A percentile compares a stretch with the other conserved stretches of the same genome.
Conservation (phyloP, 2,113 vertebrate species). For the Phoxinus phoxinus region DNA sequence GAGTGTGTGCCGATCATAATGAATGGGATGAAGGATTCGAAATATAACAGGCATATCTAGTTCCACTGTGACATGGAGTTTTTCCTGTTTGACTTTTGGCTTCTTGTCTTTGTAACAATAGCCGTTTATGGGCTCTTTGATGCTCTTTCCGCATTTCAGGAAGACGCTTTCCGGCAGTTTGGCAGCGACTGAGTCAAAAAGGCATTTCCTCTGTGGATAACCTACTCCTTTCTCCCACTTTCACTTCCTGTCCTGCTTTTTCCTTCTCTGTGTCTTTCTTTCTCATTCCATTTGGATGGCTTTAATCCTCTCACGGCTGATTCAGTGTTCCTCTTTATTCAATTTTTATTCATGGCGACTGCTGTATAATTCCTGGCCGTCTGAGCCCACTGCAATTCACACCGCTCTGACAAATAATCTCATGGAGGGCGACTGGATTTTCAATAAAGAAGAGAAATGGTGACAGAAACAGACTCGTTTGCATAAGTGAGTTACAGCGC, state of each 20-base stretch:
- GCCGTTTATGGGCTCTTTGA: slow-evolving; percentile 13
- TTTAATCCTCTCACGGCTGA: slow-evolving; percentile 28
- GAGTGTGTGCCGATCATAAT: neutral
- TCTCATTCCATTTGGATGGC: slow-evolving; percentile 32
- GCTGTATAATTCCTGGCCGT: slow-evolving; percentile 7
- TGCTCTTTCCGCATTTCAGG: slow-evolving; percentile 35
- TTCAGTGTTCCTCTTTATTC: slow-evolving; percentile 19
- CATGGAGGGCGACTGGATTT: slow-evolving; percentile 16
- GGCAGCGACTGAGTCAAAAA: slow-evolving; percentile 42
- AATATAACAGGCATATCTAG: slow-evolving; percentile 20
- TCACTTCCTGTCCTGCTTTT: slow-evolving; percentile 4
- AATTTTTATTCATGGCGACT: slow-evolving; percentile 25
- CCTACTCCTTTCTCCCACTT: slow-evolving; percentile 33
- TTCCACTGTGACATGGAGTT: slow-evolving; percentile 8
- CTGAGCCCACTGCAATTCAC: slow-evolving; percentile 12
- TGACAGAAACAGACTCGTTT: slow-evolving; percentile 40
- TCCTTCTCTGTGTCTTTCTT: neutral
- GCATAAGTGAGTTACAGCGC: slow-evolving; percentile 16
- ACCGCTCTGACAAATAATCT: slow-evolving; percentile 21
- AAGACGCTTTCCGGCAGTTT: slow-evolving; percentile 39
- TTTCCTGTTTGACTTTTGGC: slow-evolving; percentile 41
- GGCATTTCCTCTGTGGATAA: slow-evolving; percentile 56
- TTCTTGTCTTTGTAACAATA: slow-evolving; percentile 33
- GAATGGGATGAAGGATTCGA: slow-evolving; percentile 23
- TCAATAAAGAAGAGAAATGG: slow-evolving; percentile 37